Percentiles rank a stretch among this genome's conserved stretches.
Evolutionary conservation across 1,140 invertebrate genomes (phyloP).

Genomic region (Drosophila malerkotliana): DNA sequence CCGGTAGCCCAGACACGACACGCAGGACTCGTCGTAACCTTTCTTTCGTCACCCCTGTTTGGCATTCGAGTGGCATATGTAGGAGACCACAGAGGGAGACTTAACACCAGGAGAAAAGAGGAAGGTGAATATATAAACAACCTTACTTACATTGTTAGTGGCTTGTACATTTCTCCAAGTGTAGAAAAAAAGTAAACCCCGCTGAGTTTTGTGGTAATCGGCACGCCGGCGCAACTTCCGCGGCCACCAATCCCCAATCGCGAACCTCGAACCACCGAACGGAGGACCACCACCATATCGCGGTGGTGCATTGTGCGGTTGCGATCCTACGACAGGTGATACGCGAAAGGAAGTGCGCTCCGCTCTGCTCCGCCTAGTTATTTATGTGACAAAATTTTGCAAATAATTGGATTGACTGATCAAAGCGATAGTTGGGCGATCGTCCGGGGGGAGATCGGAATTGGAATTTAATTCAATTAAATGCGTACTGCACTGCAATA

Average conservation of each 20-base stretch:
- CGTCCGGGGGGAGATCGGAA: conserved; percentile 25
- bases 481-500: conserved; percentile 81
- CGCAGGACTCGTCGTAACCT: conserved; percentile 50
- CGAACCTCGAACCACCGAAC: conserved; percentile 2
- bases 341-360: conserved; percentile 45
- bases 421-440: conserved; percentile 76
- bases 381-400: conserved; percentile 84
- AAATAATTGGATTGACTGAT: conserved; percentile 84
- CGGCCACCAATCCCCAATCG: conserved; percentile 15
- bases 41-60: conserved; percentile 66
- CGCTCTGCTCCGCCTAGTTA: conserved; percentile 64
- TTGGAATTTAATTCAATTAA: conserved; percentile 84
- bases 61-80: neutral
- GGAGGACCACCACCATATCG: conserved; percentile 26
- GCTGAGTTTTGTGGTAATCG: conserved; percentile 63
- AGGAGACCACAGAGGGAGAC: conserved; percentile 6
- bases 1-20: conserved; percentile 47
- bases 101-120: conserved; percentile 3
- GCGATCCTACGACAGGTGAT: conserved; percentile 68
- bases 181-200: conserved; percentile 4
- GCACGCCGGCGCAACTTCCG: conserved; percentile 63
- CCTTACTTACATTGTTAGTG: too few relatives aligned
- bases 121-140: neutral
- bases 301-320: conserved; percentile 14
- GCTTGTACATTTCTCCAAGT: neutral